Conservation (phyloP, 2,888 invertebrate species). For the Dasypogon diadema region DNA sequence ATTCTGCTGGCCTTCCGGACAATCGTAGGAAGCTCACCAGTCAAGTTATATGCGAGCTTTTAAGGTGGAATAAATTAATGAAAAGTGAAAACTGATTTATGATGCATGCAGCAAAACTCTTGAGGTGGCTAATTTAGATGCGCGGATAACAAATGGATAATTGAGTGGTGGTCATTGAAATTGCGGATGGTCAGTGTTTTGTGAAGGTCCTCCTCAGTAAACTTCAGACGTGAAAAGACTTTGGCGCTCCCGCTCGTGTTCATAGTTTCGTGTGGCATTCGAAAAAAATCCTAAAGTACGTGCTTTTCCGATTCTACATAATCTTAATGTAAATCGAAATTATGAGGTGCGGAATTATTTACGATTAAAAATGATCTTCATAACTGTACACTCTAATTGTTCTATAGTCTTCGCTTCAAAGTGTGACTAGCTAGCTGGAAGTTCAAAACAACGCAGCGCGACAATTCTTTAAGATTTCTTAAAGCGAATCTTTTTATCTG, state of each 20-base stretch:
- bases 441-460: slow-evolving; percentile 17
- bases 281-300: too few species aligned
- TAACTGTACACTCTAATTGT: slow-evolving; percentile 17
- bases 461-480: slow-evolving; percentile 1
- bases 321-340: too few species aligned
- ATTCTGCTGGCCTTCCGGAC: not conserved
- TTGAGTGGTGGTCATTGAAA: slow-evolving; percentile 36
- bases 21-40: not conserved
- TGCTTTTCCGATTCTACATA: too few species aligned
- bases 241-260: not conserved
- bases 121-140: slow-evolving; percentile 26
- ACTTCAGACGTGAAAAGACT: slow-evolving; percentile 5
- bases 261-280: too few species aligned
- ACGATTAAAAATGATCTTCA: slow-evolving; percentile 9
- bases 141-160: slow-evolving; percentile 39
- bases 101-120: slow-evolving; percentile 35
- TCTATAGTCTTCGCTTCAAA: not conserved
- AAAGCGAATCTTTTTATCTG: not conserved
- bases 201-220: slow-evolving; percentile 37
- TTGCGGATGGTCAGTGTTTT: slow-evolving; percentile 51
- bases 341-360: slow-evolving; percentile 6
- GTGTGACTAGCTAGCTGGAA: not conserved
- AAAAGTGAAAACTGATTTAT: slow-evolving; percentile 50
- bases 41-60: slow-evolving; percentile 24
- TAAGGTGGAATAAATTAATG: slow-evolving; percentile 46